Base-by-base conservation (phyloP, 2,113 vertebrate species). In the Solenodon paradoxus region DNA sequence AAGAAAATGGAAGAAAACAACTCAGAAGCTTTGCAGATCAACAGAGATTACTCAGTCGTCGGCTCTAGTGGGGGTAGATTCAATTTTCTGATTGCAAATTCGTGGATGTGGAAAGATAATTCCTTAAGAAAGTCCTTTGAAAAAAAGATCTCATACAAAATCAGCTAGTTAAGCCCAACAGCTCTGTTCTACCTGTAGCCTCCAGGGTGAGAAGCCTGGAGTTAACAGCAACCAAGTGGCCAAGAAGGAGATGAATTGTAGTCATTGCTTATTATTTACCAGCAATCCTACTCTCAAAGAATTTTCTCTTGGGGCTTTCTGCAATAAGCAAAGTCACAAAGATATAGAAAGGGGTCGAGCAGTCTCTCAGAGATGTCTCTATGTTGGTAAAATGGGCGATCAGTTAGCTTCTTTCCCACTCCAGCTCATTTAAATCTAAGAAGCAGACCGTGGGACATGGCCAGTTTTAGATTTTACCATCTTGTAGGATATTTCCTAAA, bases 31-130 rank as follows among this genome's bases (percentile, higher is more conserved):
- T 78, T 80, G 24, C 68, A 68, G 63, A 57, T 79, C 75, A 38
- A 45, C 49, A 80, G n/a, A 53, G 71, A 30, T 75, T n/a, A 61
- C 40, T 88, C 47, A 59, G 38, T 11, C n/a, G 68, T 91, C 7
- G 63, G 82, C 38, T 83, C 40, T 45, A 7, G n/a, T 17, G 35
- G 38, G 32, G 19, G 11, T 38, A 85, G 82, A 84, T 32, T 88
- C 53, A 55, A 55, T 68, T 85, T 97, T 90, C 84, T 80, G 57
- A 74, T 24, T 35, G 53, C 15, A 97, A 83, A 94, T 72, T 88
- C 59, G 94, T 69, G n/a, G 30, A 88, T 77, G 32, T 12, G 5
- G 55, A 59, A 81, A 81, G 30, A 22, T n/a, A 64, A 22, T 78
- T 84, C 40, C 66, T 92, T 35, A 88, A 63, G 53, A 71, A 92